Evolutionary conservation across 2,888 invertebrate species (phyloP), one percentile per base, ranked within the genome.

Genomic region (Harpalus rubripes): DNA sequence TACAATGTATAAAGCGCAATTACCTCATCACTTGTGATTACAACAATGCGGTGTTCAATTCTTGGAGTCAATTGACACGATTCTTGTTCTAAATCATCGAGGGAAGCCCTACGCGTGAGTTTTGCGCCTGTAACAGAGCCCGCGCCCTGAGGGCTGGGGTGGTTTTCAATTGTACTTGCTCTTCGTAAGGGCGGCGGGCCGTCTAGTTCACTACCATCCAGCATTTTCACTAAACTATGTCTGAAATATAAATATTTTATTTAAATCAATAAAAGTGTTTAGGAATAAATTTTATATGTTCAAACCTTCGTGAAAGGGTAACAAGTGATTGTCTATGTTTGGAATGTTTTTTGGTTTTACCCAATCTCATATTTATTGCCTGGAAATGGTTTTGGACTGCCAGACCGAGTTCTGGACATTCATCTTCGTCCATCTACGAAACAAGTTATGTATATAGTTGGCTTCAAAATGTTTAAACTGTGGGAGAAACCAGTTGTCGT

Each of bases 321-420:
- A 97, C 96, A 68, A 97, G 93, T 41, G 96, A 96, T 92, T 97
- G 97, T 82, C 97, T 92, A 90, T 97, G 97, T 88, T 96, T 96
- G 82, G 96, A 96, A 87, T 94, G 95, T 56, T 94, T 92, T 22
- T 94, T 92, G 0, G 94, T 93, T 90, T 94, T 94, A 74, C 96
- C 96, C 82, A 94, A 93, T 59, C 96, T 93, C 88, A 97, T 95
- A 90, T 96, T 94, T 88, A 98, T 97, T 1, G 98, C 96, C 85
- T 96, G 94, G 91, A 98, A 98, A 90, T 98, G 97, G 91, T 98
- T 98, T 92, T 97, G 96, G 22, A 98, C 93, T 0, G 96, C 96
- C 88, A 96, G 94, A 7, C 96, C 95, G 86, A 98, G 91, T 89
- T 97, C 96, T 0, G 97, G 96, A 88, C 97, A 96, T 91, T 96